phyloP scores from a whole-genome alignment of 1,140 invertebrate genomes.

The Dolichoris vasculosae region DNA sequence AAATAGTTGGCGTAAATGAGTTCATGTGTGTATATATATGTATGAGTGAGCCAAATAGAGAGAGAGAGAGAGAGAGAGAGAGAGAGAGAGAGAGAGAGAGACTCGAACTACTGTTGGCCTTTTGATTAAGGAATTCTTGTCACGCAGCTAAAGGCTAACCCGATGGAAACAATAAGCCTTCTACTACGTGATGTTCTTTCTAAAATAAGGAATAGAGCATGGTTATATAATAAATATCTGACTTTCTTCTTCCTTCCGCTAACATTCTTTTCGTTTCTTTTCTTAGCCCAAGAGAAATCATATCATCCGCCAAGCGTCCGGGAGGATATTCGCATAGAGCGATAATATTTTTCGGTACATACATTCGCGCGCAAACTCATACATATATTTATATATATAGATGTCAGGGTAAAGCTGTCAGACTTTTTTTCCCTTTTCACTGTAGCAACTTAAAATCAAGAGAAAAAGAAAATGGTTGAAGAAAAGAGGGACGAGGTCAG shows the following conservation, averaged over 20 bases:
- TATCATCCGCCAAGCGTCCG: constrained; percentile 47
- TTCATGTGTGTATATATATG: too few relatives aligned
- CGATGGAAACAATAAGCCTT: constrained; percentile 61
- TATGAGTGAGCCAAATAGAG: neutral
- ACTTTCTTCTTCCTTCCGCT: constrained; percentile 5
- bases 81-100: neutral
- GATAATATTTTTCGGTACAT: constrained; percentile 1
- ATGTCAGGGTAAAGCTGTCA: neutral
- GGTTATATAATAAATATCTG: constrained; percentile 58
- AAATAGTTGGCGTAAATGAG: too few relatives aligned
- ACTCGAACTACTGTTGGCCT: neutral
- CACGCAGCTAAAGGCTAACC: constrained; percentile 56
- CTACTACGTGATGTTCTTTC: constrained; percentile 58
- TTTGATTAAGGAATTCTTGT: constrained; percentile 56
- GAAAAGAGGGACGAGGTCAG: neutral
- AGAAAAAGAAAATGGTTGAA: neutral
- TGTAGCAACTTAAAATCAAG: neutral
- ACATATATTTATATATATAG: neutral
- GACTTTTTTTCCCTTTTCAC: neutral
- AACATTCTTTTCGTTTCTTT: constrained; percentile 25
- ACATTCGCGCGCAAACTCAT: neutral
- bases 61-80: neutral
- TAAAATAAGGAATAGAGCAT: constrained; percentile 27
- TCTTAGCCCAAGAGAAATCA: constrained; percentile 58
- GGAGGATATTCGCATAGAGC: constrained; percentile 17